Evolutionary conservation across 2,888 invertebrate genomes (phyloP).

Genomic region (Hirtodrosophila confusa): DNA sequence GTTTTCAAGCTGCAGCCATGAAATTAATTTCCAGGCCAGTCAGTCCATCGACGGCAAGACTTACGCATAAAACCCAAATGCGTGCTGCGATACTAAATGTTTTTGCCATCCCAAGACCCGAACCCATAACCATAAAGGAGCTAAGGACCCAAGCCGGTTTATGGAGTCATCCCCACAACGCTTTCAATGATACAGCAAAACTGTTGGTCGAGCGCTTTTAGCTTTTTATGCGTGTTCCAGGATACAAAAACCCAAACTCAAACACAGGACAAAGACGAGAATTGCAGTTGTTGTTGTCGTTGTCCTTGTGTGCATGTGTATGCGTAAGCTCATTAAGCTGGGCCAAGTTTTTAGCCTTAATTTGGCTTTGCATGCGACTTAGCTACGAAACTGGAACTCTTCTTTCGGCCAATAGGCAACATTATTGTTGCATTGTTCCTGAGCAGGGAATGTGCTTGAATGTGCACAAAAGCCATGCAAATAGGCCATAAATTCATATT

Average conservation of each 20-base stretch:
- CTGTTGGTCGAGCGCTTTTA: slow-evolving; percentile 37
- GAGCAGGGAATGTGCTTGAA: slow-evolving; percentile 20
- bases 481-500: slow-evolving; percentile 76
- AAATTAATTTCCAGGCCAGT: slow-evolving; percentile 10
- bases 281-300: not conserved
- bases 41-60: not conserved
- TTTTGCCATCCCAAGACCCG: not conserved
- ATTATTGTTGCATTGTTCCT: slow-evolving; percentile 50
- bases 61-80: slow-evolving; percentile 24
- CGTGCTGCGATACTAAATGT: slow-evolving; percentile 2
- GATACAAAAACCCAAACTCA: slow-evolving; percentile 10
- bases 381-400: slow-evolving; percentile 29
- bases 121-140: slow-evolving; percentile 37
- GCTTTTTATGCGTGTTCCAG: slow-evolving; percentile 36
- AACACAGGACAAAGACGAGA: not conserved
- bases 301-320: slow-evolving; percentile 28
- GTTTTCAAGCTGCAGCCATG: slow-evolving; percentile 13
- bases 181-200: slow-evolving; percentile 63
- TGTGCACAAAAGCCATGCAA: slow-evolving; percentile 66
- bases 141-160: slow-evolving; percentile 29
- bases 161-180: slow-evolving; percentile 53
- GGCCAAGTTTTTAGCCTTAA: slow-evolving; percentile 52
- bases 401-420: slow-evolving; percentile 27
- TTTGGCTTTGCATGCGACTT: slow-evolving; percentile 57
- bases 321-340: slow-evolving; percentile 70